These are phyloP conservation scores for Berghia stephanieae DNA, from an alignment of 1,140 invertebrate species.

Conservation along the genomic window DNA sequence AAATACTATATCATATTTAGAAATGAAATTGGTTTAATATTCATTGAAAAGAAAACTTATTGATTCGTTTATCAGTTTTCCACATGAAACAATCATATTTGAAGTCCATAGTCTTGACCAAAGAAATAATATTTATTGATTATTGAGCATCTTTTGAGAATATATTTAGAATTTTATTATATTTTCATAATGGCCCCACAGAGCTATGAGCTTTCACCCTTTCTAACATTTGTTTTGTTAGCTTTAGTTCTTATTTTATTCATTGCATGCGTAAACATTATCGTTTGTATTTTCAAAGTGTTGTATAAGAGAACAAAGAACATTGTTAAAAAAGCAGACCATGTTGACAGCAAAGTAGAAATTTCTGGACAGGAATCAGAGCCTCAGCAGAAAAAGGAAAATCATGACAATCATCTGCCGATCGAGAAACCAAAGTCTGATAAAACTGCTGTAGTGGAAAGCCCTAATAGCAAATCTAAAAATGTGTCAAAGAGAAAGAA, in stretches of 20 bases:
- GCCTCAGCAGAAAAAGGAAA: neutral
- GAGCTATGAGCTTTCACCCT: slow-evolving; percentile 32
- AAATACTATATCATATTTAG: too few relatives aligned
- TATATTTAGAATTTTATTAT: neutral
- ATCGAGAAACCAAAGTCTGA: neutral
- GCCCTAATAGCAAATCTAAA: neutral
- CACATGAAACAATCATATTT: too few relatives aligned
- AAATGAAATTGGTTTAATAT: too few relatives aligned
- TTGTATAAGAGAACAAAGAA: neutral
- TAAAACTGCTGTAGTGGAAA: neutral
- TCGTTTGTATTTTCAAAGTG: neutral
- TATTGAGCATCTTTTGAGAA: neutral
- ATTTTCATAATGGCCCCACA: slow-evolving; percentile 25
- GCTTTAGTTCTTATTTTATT: slow-evolving; percentile 15
- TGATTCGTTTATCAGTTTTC: too few relatives aligned
- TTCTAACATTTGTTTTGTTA: slow-evolving; percentile 27
- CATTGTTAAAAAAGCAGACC: neutral
- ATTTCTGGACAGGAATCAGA: neutral
- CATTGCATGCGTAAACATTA: slow-evolving; percentile 5
- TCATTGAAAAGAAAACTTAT: too few relatives aligned
- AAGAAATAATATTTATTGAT: neutral
- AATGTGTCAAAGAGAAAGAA: slow-evolving; percentile 1
- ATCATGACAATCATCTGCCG: neutral
- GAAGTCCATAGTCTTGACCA: too few relatives aligned
- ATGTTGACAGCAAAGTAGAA: neutral